A percentile compares a stretch with the other conserved stretches of the same genome.
These are phyloP conservation scores for Camponotus floridanus DNA, from an alignment of 1,140 invertebrate genomes.

Conservation along the genomic window DNA sequence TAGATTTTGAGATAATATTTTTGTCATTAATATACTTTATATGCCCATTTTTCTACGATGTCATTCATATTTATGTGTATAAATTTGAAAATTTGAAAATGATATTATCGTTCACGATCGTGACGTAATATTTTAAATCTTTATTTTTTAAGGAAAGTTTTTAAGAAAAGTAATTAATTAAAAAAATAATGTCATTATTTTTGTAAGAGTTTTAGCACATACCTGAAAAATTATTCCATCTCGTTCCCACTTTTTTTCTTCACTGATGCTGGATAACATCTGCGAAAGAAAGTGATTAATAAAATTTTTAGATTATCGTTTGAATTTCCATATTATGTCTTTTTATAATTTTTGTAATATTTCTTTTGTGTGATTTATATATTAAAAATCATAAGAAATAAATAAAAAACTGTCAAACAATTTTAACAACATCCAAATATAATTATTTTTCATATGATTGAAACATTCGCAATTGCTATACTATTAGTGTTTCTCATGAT, in stretches of 20 bases:
- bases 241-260: constrained; percentile 68
- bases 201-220: constrained; percentile 34
- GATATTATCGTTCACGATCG: not conserved
- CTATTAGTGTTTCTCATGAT: not conserved
- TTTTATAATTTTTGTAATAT: not conserved
- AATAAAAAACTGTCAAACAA: not conserved
- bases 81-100: not conserved
- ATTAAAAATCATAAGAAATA: not conserved
- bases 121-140: not conserved
- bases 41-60: not conserved
- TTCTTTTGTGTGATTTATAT: not conserved
- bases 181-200: not conserved
- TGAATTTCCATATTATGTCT: not conserved
- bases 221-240: constrained; percentile 78
- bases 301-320: not conserved
- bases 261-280: constrained; percentile 60
- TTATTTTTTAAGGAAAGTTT: not conserved
- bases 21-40: not conserved
- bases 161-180: not conserved
- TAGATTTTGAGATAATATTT: not conserved
- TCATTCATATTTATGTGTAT: not conserved
- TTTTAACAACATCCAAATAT: not conserved
- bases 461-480: not conserved
- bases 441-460: not conserved
- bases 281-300: constrained; percentile 32